Base-by-base conservation (phyloP, 1,140 invertebrate species). In the Pygmarrhopalites habei region DNA sequence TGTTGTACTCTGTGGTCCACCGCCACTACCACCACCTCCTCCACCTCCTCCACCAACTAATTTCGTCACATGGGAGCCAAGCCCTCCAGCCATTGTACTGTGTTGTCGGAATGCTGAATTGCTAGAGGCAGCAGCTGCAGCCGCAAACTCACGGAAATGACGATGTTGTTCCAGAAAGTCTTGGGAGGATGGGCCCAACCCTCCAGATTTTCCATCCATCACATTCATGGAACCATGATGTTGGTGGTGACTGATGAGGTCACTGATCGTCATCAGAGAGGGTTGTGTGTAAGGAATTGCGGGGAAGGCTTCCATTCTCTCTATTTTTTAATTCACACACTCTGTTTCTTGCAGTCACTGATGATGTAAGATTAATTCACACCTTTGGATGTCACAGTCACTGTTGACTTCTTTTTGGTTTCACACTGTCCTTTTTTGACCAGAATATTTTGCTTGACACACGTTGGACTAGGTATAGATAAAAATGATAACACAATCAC, bases 201-300 rank as follows among this genome's bases (percentile, higher is more conserved):
- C 53, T 47, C 53, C 53, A 25, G 26, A 30, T 30, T 64, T 51
- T 21, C 44, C 41, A 7, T 58, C 56, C 21, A 47, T 35, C 17
- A 57, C 28, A 23, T 30, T 26, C 10, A 2, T 35, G 41, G 32
- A 35, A 47, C 41, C 49, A 23, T 53, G 59, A 39, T 62, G 58
- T 15, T 70, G 65, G 25, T 67, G 65, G 29, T 70, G 69, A 64
- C 29, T 61, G 30, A 70, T 70, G 29, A 70, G 49, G 53, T 66
- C 69, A 61, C 60, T 64, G 43, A 70, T 70, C 12, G 65, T 68
- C 69, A 70, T 70, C 39, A 70, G 49, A 26, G 69, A 67, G 3
- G 65, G 56, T 17, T 63, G 63, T 19, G 58, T 47, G 63, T 67
- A 70, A 23, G 62, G 60, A 21, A 65, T 26, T 25, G 61, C 56